phyloP scores from a whole-genome alignment of 1,140 invertebrate species.

The Cryptotermes secundus region DNA sequence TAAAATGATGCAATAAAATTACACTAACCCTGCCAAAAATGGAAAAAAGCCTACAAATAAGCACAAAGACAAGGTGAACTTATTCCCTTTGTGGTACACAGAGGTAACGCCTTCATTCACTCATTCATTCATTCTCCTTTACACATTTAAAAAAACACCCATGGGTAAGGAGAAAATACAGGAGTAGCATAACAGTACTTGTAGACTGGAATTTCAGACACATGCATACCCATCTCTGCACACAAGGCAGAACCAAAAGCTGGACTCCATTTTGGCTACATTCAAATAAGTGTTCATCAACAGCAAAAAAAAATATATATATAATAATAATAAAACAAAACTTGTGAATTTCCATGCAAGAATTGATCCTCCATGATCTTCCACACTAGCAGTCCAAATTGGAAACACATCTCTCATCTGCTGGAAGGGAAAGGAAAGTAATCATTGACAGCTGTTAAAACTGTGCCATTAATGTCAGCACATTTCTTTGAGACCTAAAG shows the following conservation, averaged over 20 bases:
- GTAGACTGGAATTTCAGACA: background rate
- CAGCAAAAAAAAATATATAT: background rate
- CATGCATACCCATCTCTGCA: background rate
- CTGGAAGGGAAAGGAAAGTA: background rate
- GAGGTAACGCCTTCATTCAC: background rate
- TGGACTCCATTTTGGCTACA: background rate
- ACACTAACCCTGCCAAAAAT: background rate
- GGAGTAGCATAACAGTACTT: background rate
- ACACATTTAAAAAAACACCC: background rate
- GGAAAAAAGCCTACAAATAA: background rate
- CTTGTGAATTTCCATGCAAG: background rate
- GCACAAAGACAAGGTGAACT: background rate
- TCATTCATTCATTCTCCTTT: constrained; percentile 8
- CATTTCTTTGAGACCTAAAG: background rate
- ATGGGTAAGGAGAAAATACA: background rate
- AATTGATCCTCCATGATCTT: background rate
- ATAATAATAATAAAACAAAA: background rate
- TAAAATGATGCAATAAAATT: background rate
- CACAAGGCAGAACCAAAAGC: background rate
- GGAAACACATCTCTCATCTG: background rate
- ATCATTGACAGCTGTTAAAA: background rate
- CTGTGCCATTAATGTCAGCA: background rate
- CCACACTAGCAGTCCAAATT: background rate
- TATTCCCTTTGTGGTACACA: background rate
- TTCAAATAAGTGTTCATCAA: background rate